Percentiles rank a stretch among this genome's conserved stretches.
These are phyloP conservation scores for Lacerta bilineata DNA, from an alignment of 2,797 vertebrate genomes.

Conservation along the genomic window DNA sequence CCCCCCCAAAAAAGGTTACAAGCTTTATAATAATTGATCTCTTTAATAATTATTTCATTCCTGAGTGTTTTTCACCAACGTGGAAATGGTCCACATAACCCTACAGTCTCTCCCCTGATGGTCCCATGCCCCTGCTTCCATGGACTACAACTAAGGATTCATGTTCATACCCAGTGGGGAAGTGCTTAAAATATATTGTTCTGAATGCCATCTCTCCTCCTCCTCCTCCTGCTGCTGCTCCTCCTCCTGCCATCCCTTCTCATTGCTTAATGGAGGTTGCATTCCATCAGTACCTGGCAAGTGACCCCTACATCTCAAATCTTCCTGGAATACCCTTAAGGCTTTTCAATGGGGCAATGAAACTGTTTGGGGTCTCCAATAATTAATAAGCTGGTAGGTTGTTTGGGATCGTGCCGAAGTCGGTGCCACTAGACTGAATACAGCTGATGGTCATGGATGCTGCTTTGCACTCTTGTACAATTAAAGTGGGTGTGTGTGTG, in stretches of 20 bases:
- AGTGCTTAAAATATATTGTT: not conserved
- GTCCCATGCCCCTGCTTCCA: no score
- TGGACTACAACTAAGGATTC: not conserved
- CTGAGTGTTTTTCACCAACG: not conserved
- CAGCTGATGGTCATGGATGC: not conserved
- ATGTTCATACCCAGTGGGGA: not conserved
- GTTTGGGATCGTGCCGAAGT: not conserved
- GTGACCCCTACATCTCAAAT: not conserved
- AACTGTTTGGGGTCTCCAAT: not conserved
- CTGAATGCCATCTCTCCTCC: not conserved
- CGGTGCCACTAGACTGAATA: not conserved
- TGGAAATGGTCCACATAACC: not conserved
- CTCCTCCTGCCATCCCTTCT: no score
- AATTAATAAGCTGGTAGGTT: not conserved
- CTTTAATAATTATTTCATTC: not conserved
- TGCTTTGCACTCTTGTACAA: slow-evolving; percentile 47
- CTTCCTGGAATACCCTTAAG: not conserved
- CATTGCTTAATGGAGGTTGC: no score
- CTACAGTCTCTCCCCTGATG: not conserved
- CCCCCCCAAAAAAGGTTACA: no score
- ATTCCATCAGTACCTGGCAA: not conserved
- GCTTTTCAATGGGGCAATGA: not conserved
- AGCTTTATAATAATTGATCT: not conserved
- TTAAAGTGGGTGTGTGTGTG: not conserved
- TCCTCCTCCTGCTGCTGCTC: no score